Percentiles rank a stretch among this genome's conserved stretches.
Evolutionary conservation across 2,113 vertebrate genomes (phyloP).

Genomic region (Oceanodroma tethys): DNA sequence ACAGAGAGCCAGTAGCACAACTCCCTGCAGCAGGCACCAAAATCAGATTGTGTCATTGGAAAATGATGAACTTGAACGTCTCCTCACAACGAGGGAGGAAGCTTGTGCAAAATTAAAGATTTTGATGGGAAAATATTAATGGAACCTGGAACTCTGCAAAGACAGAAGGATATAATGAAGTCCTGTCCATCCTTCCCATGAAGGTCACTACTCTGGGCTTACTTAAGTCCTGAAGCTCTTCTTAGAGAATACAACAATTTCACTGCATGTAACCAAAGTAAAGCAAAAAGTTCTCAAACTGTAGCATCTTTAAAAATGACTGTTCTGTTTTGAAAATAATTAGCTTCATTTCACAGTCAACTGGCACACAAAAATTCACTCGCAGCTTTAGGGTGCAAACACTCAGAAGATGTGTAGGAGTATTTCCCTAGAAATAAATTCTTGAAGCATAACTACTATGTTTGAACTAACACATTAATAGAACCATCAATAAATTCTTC

Average conservation of each 20-base stretch:
- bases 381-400: not conserved
- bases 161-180: not conserved
- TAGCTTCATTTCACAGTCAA: not conserved
- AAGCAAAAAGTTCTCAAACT: not conserved
- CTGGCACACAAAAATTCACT: not conserved
- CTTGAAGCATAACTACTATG: not conserved
- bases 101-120: not conserved
- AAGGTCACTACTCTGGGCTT: not conserved
- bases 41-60: not conserved
- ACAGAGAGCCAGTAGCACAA: not conserved
- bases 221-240: not conserved
- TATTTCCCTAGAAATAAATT: constrained; percentile 14
- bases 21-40: not conserved
- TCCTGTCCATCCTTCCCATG: not conserved
- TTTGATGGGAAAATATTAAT: not conserved
- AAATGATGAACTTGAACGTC: fast-evolving
- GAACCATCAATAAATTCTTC: not conserved
- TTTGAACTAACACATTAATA: not conserved
- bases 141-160: not conserved
- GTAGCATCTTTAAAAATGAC: not conserved
- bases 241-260: not conserved
- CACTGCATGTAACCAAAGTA: fast-evolving
- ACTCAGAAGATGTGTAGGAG: not conserved
- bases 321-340: not conserved
- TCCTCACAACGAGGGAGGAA: not conserved